Evolutionary conservation across 1,140 invertebrate genomes (phyloP).

Genomic region (Cryptotermes secundus): DNA sequence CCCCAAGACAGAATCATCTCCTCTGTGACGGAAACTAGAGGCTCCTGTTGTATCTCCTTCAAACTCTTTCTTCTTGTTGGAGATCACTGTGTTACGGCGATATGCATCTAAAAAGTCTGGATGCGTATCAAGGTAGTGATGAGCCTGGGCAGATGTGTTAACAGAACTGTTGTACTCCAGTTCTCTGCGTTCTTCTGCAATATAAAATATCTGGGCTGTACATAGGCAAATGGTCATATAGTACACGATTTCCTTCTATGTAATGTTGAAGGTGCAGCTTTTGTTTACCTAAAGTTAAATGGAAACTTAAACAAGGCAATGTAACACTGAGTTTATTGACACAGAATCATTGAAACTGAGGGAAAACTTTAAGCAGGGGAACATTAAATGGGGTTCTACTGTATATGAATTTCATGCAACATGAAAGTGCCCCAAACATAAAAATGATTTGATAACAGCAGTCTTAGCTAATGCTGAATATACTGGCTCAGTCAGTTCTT

Average conservation of each 20-base stretch:
- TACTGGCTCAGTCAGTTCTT: too few relatives aligned
- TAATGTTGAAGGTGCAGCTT: not conserved
- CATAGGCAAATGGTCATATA: too few relatives aligned
- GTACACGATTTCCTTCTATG: too few relatives aligned
- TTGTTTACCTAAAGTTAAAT: not conserved
- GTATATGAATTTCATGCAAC: too few relatives aligned
- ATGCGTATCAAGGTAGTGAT: slow-evolving; percentile 12
- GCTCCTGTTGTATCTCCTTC: not conserved
- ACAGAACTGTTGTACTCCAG: slow-evolving; percentile 25
- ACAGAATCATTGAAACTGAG: too few relatives aligned
- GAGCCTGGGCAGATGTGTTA: slow-evolving; percentile 16
- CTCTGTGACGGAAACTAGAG: slow-evolving; percentile 28
- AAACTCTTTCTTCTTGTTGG: not conserved
- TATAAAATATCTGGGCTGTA: not conserved
- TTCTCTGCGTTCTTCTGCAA: not conserved
- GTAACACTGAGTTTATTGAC: too few relatives aligned
- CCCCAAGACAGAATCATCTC: not conserved
- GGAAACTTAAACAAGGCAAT: too few relatives aligned
- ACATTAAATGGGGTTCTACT: too few relatives aligned
- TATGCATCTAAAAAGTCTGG: slow-evolving; percentile 23
- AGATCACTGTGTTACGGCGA: not conserved
- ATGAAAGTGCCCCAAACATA: too few relatives aligned
- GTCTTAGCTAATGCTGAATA: too few relatives aligned
- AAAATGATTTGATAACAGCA: too few relatives aligned
- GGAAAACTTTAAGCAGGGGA: too few relatives aligned